A percentile compares a stretch with the other conserved stretches of the same genome.
phyloP scores from a whole-genome alignment of 2,113 vertebrate species.

The Apistogramma diplotaenia region DNA sequence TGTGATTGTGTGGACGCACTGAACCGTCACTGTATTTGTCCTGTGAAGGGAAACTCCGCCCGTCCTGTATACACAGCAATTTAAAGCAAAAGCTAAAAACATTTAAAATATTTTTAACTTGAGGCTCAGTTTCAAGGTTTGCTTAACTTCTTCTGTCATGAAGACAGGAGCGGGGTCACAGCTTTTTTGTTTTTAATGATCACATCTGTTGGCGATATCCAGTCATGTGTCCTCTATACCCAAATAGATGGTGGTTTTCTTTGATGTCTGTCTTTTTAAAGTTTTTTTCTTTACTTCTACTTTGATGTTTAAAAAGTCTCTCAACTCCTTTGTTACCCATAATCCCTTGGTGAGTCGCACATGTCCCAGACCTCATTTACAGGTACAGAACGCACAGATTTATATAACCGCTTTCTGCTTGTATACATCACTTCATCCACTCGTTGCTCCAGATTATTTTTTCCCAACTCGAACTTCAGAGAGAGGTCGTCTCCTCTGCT shows the following conservation, averaged over 20 bases:
- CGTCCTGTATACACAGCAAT: conserved; percentile 22
- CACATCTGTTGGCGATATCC: not conserved
- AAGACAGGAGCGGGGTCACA: not conserved
- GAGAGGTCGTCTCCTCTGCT: conserved; percentile 22
- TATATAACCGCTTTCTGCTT: not conserved
- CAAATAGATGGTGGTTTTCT: not conserved
- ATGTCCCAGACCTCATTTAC: not conserved
- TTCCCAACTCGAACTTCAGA: conserved; percentile 40
- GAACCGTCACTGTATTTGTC: conserved; percentile 27
- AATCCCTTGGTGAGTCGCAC: not conserved
- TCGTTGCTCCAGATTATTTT: not conserved
- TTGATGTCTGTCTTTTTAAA: not conserved
- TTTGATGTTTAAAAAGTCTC: not conserved
- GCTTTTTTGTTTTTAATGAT: not conserved
- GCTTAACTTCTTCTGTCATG: not conserved
- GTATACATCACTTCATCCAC: not conserved
- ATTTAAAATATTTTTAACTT: not conserved
- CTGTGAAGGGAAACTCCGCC: conserved; percentile 53
- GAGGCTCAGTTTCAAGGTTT: not conserved
- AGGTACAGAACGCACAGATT: not conserved
- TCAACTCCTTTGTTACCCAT: not conserved
- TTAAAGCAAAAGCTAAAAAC: conserved; percentile 24
- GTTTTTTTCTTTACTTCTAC: not conserved
- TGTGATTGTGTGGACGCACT: conserved; percentile 47
- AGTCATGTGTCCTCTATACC: not conserved